Conservation (phyloP, 2,113 vertebrate genomes). For the Onychostoma macrolepis region DNA sequence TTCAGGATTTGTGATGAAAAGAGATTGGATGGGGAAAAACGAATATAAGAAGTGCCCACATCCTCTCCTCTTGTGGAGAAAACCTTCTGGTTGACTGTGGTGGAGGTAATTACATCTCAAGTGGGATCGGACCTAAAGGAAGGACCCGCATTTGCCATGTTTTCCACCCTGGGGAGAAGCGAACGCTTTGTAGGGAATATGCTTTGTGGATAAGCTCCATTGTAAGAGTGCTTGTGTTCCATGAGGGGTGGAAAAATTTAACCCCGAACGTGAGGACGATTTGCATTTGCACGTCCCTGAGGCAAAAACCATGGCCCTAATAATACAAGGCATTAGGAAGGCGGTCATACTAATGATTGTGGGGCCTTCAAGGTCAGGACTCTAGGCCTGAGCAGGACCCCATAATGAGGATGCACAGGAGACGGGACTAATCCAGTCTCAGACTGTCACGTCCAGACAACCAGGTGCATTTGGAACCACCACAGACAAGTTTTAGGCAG, state of each 20-base stretch:
- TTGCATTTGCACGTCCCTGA: not conserved
- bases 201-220: constrained; percentile 41
- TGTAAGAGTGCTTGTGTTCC: constrained; percentile 26
- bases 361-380: constrained; percentile 60
- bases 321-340: constrained; percentile 43
- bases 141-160: constrained; percentile 42
- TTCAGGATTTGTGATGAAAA: constrained; percentile 63
- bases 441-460: constrained; percentile 56
- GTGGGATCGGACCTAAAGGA: constrained; percentile 62
- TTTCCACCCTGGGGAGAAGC: constrained; percentile 27
- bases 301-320: constrained; percentile 20
- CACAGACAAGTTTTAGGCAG: not conserved
- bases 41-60: constrained; percentile 41
- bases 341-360: constrained; percentile 58
- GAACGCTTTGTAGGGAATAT: constrained; percentile 43
- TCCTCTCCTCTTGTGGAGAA: constrained; percentile 35
- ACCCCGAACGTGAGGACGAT: constrained; percentile 22
- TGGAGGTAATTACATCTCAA: constrained; percentile 72
- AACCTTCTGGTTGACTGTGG: constrained; percentile 57
- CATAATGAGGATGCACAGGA: constrained; percentile 61
- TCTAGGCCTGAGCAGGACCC: constrained; percentile 61
- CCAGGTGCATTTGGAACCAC: constrained; percentile 33
- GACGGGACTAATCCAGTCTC: constrained; percentile 57
- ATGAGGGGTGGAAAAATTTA: constrained; percentile 26
- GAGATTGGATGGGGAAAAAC: constrained; percentile 66